These are phyloP conservation scores for Tridacna gigas DNA, from an alignment of 2,888 invertebrate species.

Conservation along the genomic window DNA sequence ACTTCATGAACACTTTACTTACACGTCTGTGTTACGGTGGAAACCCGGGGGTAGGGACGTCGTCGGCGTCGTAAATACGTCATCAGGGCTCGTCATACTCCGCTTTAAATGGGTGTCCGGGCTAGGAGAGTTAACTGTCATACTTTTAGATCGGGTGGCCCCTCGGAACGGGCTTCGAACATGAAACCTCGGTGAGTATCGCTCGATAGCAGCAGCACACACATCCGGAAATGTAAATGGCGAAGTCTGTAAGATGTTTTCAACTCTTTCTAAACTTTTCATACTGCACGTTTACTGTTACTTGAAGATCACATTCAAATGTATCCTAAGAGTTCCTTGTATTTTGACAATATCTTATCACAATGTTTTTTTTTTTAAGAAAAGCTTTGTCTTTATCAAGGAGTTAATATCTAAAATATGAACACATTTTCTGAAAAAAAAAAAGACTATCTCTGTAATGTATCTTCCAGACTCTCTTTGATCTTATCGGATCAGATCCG, in stretches of 20 bases:
- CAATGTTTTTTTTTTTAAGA: no score
- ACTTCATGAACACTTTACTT: background rate
- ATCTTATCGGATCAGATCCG: no score
- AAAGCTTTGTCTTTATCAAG: no score
- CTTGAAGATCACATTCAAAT: no score
- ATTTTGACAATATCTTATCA: no score
- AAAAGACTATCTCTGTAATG: no score
- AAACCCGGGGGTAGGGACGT: background rate
- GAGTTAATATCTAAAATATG: no score
- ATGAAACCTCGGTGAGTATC: slow-evolving; percentile 21
- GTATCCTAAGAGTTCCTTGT: no score
- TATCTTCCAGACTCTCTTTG: no score
- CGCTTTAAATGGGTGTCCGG: background rate
- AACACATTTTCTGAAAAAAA: no score
- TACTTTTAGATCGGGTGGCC: background rate
- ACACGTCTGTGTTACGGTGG: background rate
- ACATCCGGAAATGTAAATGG: slow-evolving; percentile 11
- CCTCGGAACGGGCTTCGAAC: slow-evolving; percentile 3
- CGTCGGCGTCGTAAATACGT: slow-evolving; percentile 11
- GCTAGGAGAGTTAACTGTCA: background rate
- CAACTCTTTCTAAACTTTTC: slow-evolving; percentile 14
- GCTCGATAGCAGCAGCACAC: slow-evolving; percentile 8
- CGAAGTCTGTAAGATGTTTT: background rate
- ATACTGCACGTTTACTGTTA: background rate
- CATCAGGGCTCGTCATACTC: slow-evolving; percentile 21